Evolutionary conservation across 2,888 invertebrate species (phyloP), one percentile per base, ranked within the genome.

Genomic region (Lasiommata megera): DNA sequence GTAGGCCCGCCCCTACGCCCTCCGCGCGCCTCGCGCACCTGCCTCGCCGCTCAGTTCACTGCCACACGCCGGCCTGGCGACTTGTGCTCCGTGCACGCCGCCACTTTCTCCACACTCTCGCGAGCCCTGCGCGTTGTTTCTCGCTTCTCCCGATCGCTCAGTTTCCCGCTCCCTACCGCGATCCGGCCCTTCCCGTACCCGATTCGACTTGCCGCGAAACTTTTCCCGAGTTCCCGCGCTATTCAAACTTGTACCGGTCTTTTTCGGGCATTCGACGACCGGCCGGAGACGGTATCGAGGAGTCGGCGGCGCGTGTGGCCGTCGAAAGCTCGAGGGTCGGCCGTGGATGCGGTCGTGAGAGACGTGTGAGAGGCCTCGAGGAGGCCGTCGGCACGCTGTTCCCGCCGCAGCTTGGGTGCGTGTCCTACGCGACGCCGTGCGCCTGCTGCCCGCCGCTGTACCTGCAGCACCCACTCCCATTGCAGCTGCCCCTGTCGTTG

Each of bases 351-450:
- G 88, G 86, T 88, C 86, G 85, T 88, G 73, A 88, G 84, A 84
- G 80, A 82, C 82, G 82, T 70, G 84, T 80, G 78, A 80, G 76
- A 85, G 90, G 90, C 89, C 89, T 89, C 90, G 67, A 74, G 82
- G 89, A 89, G 90, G 89, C 88, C 89, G 89, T 88, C 89, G 88
- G 78, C 90, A 89, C 89, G 88, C 89, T 90, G 90, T 90, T 90
- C 87, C 86, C 89, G 84, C 89, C 89, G 90, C 90, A 88, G 90
- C 86, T 88, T 70, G 88, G 88, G 85, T 89, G 90, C 84, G 91
- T 88, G 84, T 84, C 89, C 82, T 88, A 90, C 87, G 90, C 86
- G 82, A 84, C 85, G 84, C 86, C 84, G 82, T 89, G 89, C 84
- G 82, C 84, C 78, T 90, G 89, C 82, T 89, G 88, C 80, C 85